phyloP scores from a whole-genome alignment of 2,888 invertebrate genomes.

The Eristalis arbustorum region DNA sequence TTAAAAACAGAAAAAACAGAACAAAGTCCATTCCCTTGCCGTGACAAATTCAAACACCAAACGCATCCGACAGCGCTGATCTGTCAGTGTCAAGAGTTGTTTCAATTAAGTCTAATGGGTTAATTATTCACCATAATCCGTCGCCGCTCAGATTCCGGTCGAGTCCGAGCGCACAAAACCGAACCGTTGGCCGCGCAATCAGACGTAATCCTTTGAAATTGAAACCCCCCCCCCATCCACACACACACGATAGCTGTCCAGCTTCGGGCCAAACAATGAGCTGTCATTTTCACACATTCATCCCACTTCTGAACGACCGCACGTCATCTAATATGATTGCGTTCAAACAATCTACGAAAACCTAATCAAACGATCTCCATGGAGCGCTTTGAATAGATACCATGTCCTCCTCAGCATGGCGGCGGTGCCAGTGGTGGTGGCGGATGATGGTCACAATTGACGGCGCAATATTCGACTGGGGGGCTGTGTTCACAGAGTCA shows the following conservation, averaged over 20 bases:
- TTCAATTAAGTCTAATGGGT: conserved; percentile 38
- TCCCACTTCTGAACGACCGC: not conserved
- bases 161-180: not conserved
- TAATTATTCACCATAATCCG: conserved; percentile 17
- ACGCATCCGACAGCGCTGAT: not conserved
- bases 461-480: conserved; percentile 17
- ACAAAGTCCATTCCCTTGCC: not conserved
- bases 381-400: not conserved
- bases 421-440: not conserved
- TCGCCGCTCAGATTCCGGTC: not conserved
- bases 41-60: not conserved
- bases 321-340: conserved; percentile 57
- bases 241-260: not conserved
- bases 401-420: too few relatives aligned
- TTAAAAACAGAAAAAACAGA: not conserved
- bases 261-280: conserved; percentile 35
- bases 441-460: conserved; percentile 35
- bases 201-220: conserved; percentile 1
- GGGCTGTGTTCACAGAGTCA: conserved; percentile 1
- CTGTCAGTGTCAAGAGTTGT: conserved; percentile 16
- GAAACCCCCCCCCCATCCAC: too few relatives aligned
- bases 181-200: not conserved
- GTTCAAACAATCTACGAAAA: conserved; percentile 65
- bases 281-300: conserved; percentile 46
- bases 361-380: conserved; percentile 51